Evolutionary conservation across 2,797 vertebrate species (phyloP), one percentile per base, ranked within the genome.

Genomic region (Malacoctenus gilli): DNA sequence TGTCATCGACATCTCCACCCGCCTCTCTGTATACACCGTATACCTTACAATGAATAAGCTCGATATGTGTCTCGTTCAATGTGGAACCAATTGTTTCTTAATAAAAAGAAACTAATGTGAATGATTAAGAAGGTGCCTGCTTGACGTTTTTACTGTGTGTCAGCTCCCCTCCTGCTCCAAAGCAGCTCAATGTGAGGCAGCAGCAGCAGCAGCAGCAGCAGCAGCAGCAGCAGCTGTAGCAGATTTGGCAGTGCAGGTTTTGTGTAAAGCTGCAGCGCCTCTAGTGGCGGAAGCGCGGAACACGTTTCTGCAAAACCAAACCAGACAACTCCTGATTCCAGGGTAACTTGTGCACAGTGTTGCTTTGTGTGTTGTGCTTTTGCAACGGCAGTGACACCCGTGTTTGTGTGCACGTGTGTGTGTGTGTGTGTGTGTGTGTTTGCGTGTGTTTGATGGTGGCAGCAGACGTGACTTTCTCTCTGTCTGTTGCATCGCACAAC

Each of bases 181-280:
- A 52, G 53, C 41, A 0, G 50, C 70, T 68, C 61, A 67, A 62
- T 56, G 59, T 68, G 70, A 79, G 51, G 64, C 63, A 64, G 75
- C 61, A 75, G 76, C 83, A 87, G 82, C 77, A 77, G 75, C 56
- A 44, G 66, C n/a, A 56, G 56, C n/a, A n/a, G n/a, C n/a, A n/a
- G n/a, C n/a, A n/a, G 64, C 63, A 64, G 75, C 61, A 75, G 76
- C 83, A 87, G 82, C 77, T 78, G 75, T 58, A 44, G 66, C n/a
- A 56, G 56, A 77, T 79, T 72, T 68, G 36, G 16, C 41, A 60
- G 41, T 2, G 1, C 47, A 60, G 43, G 15, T 59, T 82, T 83
- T 84, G 14, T 82, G 85, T 79, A 79, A 84, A 87, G 84, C 86
- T 76, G 79, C 83, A 87, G 87, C 87, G 34, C 86, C 55, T 80